Evolutionary conservation across 2,113 vertebrate genomes (phyloP).

Genomic region (Eulemur rufifrons): DNA sequence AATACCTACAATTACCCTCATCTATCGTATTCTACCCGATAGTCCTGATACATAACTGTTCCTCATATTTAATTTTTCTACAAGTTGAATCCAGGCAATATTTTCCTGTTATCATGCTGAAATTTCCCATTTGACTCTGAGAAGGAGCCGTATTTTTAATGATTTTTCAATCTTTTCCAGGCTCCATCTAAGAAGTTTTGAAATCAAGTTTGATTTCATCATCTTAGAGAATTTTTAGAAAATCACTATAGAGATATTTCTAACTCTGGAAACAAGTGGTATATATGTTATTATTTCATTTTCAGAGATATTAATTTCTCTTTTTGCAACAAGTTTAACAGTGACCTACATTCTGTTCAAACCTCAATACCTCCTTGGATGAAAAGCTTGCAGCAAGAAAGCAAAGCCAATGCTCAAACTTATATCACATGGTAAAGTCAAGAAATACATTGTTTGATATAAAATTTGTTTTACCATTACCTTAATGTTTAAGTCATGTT

Average conservation of each 20-base stretch:
- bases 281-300: neutral
- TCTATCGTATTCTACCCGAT: neutral
- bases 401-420: neutral
- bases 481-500: conserved; percentile 11
- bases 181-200: neutral
- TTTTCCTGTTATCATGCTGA: neutral
- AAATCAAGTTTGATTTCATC: neutral
- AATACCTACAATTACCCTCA: neutral
- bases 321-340: neutral
- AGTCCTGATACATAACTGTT: neutral
- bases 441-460: neutral
- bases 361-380: neutral
- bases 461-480: neutral
- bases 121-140: neutral
- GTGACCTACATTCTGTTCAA: neutral
- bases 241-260: neutral
- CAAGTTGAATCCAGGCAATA: neutral
- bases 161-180: neutral
- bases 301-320: neutral
- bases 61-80: neutral
- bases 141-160: neutral
- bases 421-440: neutral
- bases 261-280: neutral
- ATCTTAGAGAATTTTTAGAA: neutral
- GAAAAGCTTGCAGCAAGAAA: neutral